A percentile compares a stretch with the other conserved stretches of the same genome.
phyloP scores from a whole-genome alignment of 2,888 invertebrate genomes.

The Dicranocentrus wangi region DNA sequence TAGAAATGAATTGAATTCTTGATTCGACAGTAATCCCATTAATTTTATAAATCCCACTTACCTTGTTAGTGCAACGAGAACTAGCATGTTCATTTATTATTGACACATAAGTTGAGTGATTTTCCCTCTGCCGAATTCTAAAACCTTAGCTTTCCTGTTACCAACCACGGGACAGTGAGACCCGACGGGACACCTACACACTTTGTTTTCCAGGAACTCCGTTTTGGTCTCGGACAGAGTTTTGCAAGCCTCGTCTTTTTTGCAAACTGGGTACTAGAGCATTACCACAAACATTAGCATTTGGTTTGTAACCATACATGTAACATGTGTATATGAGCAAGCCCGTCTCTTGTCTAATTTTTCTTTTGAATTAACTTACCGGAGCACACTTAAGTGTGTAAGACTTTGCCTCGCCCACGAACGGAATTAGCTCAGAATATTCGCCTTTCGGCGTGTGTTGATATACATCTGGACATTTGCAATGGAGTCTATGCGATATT shows the following conservation, averaged over 20 bases:
- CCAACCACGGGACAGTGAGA: constrained; percentile 33
- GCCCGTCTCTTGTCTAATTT: too few relatives aligned
- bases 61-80: too few relatives aligned
- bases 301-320: too few relatives aligned
- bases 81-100: neutral
- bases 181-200: constrained; percentile 27
- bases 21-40: too few relatives aligned
- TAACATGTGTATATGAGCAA: too few relatives aligned
- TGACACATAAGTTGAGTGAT: constrained; percentile 40
- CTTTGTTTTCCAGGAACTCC: constrained; percentile 36
- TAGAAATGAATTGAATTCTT: too few relatives aligned
- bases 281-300: too few relatives aligned
- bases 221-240: constrained; percentile 40
- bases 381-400: constrained; percentile 35
- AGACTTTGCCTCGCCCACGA: constrained; percentile 33
- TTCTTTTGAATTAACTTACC: constrained; percentile 32
- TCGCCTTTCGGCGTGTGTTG: constrained; percentile 37
- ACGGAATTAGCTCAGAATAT: constrained; percentile 22
- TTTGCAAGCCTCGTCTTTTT: constrained; percentile 28
- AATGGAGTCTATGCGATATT: constrained; percentile 30
- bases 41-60: too few relatives aligned
- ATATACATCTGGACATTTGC: constrained; percentile 31
- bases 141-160: constrained; percentile 26
- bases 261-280: constrained; percentile 30
- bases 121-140: constrained; percentile 36